Evolutionary conservation across 2,113 vertebrate species (phyloP).

Genomic region (Anolis sagrei): DNA sequence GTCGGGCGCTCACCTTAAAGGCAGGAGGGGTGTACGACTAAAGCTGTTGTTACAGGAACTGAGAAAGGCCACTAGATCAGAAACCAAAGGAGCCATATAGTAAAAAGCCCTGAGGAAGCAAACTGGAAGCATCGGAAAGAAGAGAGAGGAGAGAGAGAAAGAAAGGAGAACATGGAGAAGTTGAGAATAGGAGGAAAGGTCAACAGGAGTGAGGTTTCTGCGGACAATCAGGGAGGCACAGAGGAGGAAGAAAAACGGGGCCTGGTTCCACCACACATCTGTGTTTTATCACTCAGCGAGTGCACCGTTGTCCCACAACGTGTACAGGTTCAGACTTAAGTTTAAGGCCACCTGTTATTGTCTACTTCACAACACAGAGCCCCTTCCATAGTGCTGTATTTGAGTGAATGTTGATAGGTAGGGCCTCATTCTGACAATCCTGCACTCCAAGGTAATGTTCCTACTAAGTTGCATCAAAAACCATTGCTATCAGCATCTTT

Average conservation of each 20-base stretch:
- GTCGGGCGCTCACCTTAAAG: conserved; percentile 93
- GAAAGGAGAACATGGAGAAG: conserved; percentile 74
- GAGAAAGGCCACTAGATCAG: conserved; percentile 99
- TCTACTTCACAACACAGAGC: background rate
- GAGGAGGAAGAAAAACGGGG: background rate
- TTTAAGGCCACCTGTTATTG: no score
- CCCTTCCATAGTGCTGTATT: background rate
- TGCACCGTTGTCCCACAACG: background rate
- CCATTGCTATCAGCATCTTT: no score
- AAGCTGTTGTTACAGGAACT: conserved; percentile 94
- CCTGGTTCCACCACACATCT: background rate
- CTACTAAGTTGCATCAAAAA: no score
- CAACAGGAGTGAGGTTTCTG: conserved; percentile 52
- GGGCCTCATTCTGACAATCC: no score
- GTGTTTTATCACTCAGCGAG: background rate
- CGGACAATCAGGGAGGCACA: background rate
- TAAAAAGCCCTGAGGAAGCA: conserved; percentile 99
- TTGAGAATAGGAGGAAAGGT: conserved; percentile 64
- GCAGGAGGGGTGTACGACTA: conserved; percentile 96
- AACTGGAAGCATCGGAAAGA: conserved; percentile 90
- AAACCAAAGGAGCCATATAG: conserved; percentile 99
- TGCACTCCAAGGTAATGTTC: no score
- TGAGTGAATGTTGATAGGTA: no score
- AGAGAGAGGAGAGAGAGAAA: conserved; percentile 74
- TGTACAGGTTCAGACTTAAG: no score